Evolutionary conservation across 2,888 invertebrate genomes (phyloP).

Genomic region (Acanthosepion pharaonis): DNA sequence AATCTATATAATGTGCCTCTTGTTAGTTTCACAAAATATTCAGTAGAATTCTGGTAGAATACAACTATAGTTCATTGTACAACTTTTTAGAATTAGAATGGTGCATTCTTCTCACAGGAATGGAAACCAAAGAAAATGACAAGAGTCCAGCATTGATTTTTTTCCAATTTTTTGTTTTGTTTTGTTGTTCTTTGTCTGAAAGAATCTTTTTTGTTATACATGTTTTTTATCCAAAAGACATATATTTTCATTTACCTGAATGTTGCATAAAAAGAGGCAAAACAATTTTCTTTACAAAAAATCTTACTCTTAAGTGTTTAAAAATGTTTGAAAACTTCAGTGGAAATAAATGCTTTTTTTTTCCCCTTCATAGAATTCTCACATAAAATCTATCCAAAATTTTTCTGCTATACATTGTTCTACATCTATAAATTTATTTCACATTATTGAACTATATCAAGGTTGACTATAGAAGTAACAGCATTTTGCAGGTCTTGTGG

Average conservation of each 20-base stretch:
- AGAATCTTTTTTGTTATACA: background rate
- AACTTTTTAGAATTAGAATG: background rate
- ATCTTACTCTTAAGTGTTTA: background rate
- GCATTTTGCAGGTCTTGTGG: too few species aligned
- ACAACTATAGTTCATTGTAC: background rate
- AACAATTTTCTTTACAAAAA: background rate
- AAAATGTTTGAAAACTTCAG: background rate
- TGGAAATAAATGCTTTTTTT: too few species aligned
- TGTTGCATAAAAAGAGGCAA: background rate
- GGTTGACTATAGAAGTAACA: too few species aligned
- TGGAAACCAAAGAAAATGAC: background rate
- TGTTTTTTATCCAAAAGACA: background rate
- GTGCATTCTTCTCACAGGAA: background rate
- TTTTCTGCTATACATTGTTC: too few species aligned
- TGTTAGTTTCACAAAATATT: background rate
- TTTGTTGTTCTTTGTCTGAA: background rate
- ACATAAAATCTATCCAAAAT: too few species aligned
- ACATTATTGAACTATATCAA: too few species aligned
- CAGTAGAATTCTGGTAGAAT: background rate
- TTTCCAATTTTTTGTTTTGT: background rate
- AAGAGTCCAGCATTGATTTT: background rate
- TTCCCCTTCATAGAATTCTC: too few species aligned
- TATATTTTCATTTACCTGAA: background rate
- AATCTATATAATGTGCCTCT: background rate
- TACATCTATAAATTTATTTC: too few species aligned